Evolutionary conservation across 2,113 vertebrate species (phyloP).

Genomic region (Lampris incognitus): DNA sequence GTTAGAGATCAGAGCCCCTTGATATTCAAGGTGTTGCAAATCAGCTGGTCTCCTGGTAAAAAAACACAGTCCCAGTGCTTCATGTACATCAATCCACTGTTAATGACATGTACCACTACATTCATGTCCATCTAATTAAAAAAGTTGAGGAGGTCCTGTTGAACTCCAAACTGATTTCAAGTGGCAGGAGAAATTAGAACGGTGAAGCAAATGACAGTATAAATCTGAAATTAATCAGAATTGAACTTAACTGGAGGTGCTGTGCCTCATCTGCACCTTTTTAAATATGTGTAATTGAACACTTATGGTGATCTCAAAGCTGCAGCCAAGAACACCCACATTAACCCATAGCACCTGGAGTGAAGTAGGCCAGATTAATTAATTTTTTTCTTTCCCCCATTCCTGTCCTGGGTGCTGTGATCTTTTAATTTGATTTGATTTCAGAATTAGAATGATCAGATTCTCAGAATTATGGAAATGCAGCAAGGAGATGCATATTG

Average conservation of each 20-base stretch:
- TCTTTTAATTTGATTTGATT: constrained; percentile 72
- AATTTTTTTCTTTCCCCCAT: constrained; percentile 50
- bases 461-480: constrained; percentile 18
- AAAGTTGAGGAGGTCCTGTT: constrained; percentile 67
- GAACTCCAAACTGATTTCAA: constrained; percentile 56
- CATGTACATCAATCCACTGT: constrained; percentile 63
- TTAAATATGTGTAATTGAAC: constrained; percentile 68
- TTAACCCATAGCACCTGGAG: constrained; percentile 66
- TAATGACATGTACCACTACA: constrained; percentile 65
- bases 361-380: constrained; percentile 59
- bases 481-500: constrained; percentile 26
- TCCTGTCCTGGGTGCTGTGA: constrained; percentile 40
- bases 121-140: constrained; percentile 73
- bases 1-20: constrained; percentile 37
- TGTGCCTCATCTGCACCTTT: constrained; percentile 27
- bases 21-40: constrained; percentile 33
- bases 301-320: constrained; percentile 66
- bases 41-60: constrained; percentile 44
- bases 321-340: constrained; percentile 57
- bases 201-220: constrained; percentile 62
- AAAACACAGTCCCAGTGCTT: constrained; percentile 48
- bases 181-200: constrained; percentile 65
- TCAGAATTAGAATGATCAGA: constrained; percentile 48
- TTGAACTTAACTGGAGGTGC: constrained; percentile 60
- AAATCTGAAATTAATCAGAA: constrained; percentile 79